Percentiles rank a stretch among this genome's conserved stretches.
phyloP scores from a whole-genome alignment of 2,113 vertebrate species.

The Anoura caudifer region DNA sequence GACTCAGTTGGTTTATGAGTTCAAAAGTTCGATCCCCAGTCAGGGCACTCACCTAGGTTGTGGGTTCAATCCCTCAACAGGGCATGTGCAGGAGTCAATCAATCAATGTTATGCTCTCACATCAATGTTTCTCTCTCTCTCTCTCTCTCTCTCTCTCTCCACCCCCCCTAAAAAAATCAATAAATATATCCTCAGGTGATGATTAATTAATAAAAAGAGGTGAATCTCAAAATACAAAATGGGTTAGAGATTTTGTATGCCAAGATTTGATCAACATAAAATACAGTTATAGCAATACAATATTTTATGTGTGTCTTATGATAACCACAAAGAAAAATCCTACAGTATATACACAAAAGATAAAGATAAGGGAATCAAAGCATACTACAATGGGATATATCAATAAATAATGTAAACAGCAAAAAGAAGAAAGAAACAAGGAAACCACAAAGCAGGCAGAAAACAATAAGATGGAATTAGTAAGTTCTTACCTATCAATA shows the following conservation, averaged over 20 bases:
- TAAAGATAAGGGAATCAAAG: no score
- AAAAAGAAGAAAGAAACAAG: background rate
- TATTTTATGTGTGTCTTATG: background rate
- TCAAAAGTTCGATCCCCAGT: no score
- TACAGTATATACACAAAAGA: background rate
- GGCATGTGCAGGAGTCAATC: no score
- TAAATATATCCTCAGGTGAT: no score
- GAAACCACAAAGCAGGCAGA: background rate
- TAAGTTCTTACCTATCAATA: background rate
- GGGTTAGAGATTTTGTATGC: background rate
- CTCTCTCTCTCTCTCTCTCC: no score
- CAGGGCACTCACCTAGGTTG: no score
- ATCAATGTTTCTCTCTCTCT: no score
- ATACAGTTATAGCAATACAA: background rate
- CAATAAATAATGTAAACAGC: background rate
- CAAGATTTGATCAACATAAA: background rate
- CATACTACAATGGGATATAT: background rate
- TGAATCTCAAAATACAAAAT: background rate
- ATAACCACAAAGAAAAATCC: background rate
- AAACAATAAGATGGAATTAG: background rate
- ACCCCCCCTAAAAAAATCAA: no score
- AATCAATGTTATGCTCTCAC: no score
- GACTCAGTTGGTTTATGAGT: no score
- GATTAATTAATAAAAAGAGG: background rate
- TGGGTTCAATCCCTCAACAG: no score